Base-by-base conservation (phyloP, 2,888 invertebrate genomes). In the Uropetala carovei region DNA sequence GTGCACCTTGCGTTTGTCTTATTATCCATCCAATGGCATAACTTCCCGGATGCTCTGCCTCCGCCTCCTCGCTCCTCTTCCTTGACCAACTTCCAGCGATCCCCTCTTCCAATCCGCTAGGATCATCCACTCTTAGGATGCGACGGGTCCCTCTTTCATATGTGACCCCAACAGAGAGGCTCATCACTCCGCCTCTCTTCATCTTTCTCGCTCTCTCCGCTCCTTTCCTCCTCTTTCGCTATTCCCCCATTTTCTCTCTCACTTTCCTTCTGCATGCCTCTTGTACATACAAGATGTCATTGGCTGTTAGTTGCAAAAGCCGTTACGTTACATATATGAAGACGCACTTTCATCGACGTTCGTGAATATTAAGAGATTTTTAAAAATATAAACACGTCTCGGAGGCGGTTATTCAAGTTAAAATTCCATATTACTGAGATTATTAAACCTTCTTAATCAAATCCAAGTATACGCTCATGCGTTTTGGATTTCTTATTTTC, bases 21-120 rank as follows among this genome's bases (percentile, higher is more conserved):
- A 60, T 86, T 57, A 60, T 86, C 86, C 59, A n/a, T 58, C 85
- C 89, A 89, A 64, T 89, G 89, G 89, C 89, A 89, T 89, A 89
- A 64, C 68, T 89, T 89, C 89, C 89, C 59, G 85, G 60, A 64
- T 60, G 64, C 64, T 27, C 89, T 18, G 64, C 89, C 56, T 16
- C 64, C 64, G n/a, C 18, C 18, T 11, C 75, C 75, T 18, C n/a
- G 22, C n/a, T 83, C 83, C 60, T 43, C 64, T 18, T 89, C 89
- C 89, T 89, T 89, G 89, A 68, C 89, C 89, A 64, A 89, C 89
- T 89, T 86, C 18, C 68, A 68, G 68, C 68, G 60, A 86, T 30
- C 86, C 86, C 86, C 10, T 43, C 22, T 43, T 83, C 83, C 3
- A 57, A 30, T 27, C 30, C 14, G 64, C n/a, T n/a, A n/a, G 64